A percentile compares a stretch with the other conserved stretches of the same genome.
Evolutionary conservation across 2,797 vertebrate species (phyloP).

Genomic region (Echiichthys vipera): DNA sequence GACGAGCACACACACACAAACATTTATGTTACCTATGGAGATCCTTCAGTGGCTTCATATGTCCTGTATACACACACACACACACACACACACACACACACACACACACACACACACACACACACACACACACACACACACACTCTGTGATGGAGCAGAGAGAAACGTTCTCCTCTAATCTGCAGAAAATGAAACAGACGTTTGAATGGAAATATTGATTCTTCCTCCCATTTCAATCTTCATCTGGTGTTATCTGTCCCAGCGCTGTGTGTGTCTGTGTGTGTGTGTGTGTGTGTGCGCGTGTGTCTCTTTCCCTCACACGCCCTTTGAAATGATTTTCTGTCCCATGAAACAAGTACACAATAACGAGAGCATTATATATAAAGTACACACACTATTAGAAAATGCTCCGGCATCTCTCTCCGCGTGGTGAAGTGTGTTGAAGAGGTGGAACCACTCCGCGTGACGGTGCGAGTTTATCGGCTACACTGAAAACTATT

Average conservation of each 20-base stretch:
- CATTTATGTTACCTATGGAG: conserved; percentile 13
- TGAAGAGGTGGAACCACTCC: no score
- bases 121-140: conserved; percentile 11
- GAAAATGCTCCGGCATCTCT: no score
- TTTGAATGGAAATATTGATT: conserved; percentile 80
- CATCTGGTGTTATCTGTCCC: conserved; percentile 51
- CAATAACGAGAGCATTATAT: conserved; percentile 26
- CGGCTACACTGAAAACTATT: no score
- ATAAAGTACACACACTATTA: background rate
- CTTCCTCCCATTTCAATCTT: conserved; percentile 72
- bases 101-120: conserved; percentile 20
- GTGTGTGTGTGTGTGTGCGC: conserved; percentile 18
- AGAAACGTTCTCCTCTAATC: conserved; percentile 61
- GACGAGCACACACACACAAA: background rate
- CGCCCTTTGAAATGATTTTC: conserved; percentile 48
- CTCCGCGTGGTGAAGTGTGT: background rate
- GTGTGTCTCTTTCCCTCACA: conserved; percentile 19
- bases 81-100: no score
- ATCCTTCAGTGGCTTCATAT: conserved; percentile 12
- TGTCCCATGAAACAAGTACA: conserved; percentile 37
- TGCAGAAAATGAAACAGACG: conserved; percentile 72
- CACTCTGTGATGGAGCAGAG: conserved; percentile 34
- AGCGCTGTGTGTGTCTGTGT: conserved; percentile 8
- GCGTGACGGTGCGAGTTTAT: no score
- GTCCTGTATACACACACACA: no score